Conservation (phyloP, 2,113 vertebrate species). For the Platichthys stellatus region DNA sequence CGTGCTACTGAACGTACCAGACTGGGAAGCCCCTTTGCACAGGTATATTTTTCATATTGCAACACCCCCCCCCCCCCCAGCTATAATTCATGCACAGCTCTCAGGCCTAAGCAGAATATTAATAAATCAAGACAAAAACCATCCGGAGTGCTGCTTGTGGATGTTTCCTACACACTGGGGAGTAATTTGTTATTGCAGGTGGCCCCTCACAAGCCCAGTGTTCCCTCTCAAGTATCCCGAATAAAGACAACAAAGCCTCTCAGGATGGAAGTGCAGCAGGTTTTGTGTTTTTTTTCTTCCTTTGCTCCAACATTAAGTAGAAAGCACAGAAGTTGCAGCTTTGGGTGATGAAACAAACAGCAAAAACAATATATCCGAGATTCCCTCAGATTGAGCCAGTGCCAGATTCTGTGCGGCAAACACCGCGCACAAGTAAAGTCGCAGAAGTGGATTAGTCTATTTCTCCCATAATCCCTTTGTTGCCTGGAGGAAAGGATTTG, state of each 20-base stretch:
- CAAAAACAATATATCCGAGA: not conserved
- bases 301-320: not conserved
- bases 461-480: constrained; percentile 69
- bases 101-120: constrained; percentile 50
- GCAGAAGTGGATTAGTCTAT: constrained; percentile 63
- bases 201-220: constrained; percentile 55
- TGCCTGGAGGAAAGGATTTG: constrained; percentile 66
- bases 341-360: constrained; percentile 10
- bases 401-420: constrained; percentile 27
- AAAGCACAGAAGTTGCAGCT: not conserved
- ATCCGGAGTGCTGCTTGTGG: constrained; percentile 59
- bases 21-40: constrained; percentile 36
- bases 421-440: constrained; percentile 49
- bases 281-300: constrained; percentile 3
- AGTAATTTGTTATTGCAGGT: constrained; percentile 74
- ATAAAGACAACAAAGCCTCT: constrained; percentile 60
- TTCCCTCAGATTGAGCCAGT: constrained; percentile 4
- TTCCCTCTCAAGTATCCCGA: constrained; percentile 63
- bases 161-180: constrained; percentile 65
- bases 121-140: constrained; percentile 70
- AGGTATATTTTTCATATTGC: constrained; percentile 51
- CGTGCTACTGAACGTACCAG: constrained; percentile 67
- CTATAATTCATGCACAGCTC: constrained; percentile 44
- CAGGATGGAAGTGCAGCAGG: constrained; percentile 14
- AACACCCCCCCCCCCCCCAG: constrained; percentile 49